phyloP scores from a whole-genome alignment of 1,140 invertebrate species.

The Choristoneura fumiferana region DNA sequence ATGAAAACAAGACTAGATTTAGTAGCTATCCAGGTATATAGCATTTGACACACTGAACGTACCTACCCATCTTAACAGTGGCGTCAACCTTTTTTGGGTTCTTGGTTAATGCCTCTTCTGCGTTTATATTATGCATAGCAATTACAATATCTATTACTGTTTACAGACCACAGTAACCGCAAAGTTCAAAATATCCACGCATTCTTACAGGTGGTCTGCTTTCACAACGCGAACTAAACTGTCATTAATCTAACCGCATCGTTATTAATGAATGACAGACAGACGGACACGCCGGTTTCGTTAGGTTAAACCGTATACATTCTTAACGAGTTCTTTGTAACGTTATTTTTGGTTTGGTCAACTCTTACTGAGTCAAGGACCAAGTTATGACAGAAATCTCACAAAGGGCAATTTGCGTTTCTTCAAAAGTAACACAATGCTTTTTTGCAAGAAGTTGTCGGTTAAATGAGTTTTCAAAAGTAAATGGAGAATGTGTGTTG shows the following conservation, averaged over 20 bases:
- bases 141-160: background rate
- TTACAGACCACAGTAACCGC: background rate
- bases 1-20: too few relatives aligned
- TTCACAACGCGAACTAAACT: slow-evolving; percentile 21
- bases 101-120: too few relatives aligned
- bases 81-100: too few relatives aligned
- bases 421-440: background rate
- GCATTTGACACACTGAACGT: too few relatives aligned
- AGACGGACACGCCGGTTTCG: background rate
- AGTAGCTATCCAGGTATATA: too few relatives aligned
- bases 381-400: slow-evolving; percentile 6
- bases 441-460: background rate
- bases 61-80: too few relatives aligned
- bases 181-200: background rate
- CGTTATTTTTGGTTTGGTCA: background rate
- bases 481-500: too few relatives aligned
- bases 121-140: background rate
- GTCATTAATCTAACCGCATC: slow-evolving; percentile 23
- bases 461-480: background rate
- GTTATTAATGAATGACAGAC: slow-evolving; percentile 3
- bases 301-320: slow-evolving; percentile 9
- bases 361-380: slow-evolving; percentile 3
- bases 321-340: slow-evolving; percentile 5
- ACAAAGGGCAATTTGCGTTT: background rate
- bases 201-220: slow-evolving; percentile 23